phyloP scores from a whole-genome alignment of 2,888 invertebrate species.

The Pristionchus exspectatus region DNA sequence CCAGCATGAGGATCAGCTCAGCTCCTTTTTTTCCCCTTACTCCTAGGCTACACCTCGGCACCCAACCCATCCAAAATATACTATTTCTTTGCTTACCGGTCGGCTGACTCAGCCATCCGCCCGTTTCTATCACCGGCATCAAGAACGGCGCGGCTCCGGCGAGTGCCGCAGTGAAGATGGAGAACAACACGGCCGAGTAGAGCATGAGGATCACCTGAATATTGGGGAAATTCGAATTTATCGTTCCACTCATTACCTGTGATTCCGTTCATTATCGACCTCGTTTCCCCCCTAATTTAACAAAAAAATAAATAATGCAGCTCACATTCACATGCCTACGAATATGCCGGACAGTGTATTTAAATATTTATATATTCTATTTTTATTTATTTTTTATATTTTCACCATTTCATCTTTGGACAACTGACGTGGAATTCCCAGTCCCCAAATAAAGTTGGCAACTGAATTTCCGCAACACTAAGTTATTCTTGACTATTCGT shows the following conservation, averaged over 20 bases:
- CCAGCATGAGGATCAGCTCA: slow-evolving; percentile 12
- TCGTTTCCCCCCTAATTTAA: too few species aligned
- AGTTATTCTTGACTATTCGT: not conserved
- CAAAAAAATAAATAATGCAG: too few species aligned
- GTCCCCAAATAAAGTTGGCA: not conserved
- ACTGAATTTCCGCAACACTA: not conserved
- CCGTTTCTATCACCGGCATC: slow-evolving; percentile 45
- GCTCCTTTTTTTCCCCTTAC: not conserved
- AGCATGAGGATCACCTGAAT: slow-evolving; percentile 46
- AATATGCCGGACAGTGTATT: too few species aligned
- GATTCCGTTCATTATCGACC: too few species aligned
- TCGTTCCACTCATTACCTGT: too few species aligned
- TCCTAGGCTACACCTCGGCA: too few species aligned
- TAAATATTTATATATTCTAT: too few species aligned
- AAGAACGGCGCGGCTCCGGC: slow-evolving; percentile 23
- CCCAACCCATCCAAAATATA: too few species aligned
- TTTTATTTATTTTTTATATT: too few species aligned
- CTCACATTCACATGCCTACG: too few species aligned
- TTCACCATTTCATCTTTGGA: too few species aligned
- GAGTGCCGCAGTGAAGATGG: slow-evolving; percentile 47
- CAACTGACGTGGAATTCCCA: too few species aligned
- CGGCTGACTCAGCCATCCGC: not conserved
- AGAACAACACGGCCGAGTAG: slow-evolving; percentile 48
- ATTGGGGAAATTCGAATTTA: not conserved
- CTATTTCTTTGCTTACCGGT: not conserved